Evolutionary conservation across 2,797 vertebrate genomes (phyloP).

Genomic region (Rallus crepitans): DNA sequence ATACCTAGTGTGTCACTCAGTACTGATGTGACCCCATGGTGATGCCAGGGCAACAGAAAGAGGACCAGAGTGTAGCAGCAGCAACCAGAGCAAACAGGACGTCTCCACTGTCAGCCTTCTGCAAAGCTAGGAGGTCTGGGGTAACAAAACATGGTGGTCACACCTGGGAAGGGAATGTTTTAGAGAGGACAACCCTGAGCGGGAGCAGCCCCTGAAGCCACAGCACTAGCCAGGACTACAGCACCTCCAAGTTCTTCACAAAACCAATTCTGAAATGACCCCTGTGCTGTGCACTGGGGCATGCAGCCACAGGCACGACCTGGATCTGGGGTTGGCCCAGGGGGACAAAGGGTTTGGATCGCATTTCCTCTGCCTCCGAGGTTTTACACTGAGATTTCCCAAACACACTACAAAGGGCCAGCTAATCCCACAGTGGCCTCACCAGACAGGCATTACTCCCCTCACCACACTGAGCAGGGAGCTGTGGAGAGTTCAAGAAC

Average conservation of each 20-base stretch:
- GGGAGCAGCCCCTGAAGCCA: background rate
- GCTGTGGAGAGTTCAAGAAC: background rate
- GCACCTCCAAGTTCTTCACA: too few species aligned
- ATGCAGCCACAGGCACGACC: background rate
- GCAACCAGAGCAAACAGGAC: background rate
- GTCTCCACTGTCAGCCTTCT: accelerated
- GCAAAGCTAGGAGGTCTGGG: background rate
- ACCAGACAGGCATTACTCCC: accelerated
- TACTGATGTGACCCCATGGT: background rate
- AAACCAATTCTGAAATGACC: background rate
- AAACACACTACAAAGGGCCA: background rate
- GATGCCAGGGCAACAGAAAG: accelerated
- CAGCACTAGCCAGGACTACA: background rate
- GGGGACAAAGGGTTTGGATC: background rate
- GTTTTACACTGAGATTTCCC: background rate
- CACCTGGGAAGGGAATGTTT: background rate
- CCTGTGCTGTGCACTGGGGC: accelerated
- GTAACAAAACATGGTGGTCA: background rate
- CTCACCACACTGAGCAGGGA: background rate
- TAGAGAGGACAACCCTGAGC: background rate
- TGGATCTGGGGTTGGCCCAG: accelerated
- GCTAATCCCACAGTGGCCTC: background rate
- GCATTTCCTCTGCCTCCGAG: background rate
- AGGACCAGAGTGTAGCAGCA: accelerated
- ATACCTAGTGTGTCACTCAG: background rate